phyloP scores from a whole-genome alignment of 2,113 vertebrate species.

The Crotophaga sulcirostris region DNA sequence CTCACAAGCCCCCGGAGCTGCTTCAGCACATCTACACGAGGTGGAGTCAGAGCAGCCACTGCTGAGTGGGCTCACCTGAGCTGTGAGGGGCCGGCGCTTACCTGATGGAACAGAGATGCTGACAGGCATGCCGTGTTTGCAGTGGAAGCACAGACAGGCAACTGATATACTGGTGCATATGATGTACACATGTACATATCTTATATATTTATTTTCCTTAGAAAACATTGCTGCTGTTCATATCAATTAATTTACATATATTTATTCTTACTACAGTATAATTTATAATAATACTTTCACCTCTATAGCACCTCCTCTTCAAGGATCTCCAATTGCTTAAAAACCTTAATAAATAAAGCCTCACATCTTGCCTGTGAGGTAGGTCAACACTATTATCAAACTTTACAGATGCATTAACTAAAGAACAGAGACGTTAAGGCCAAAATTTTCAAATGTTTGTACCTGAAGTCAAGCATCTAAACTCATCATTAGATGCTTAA shows the following conservation, averaged over 20 bases:
- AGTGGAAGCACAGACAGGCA: neutral
- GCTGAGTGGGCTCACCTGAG: neutral
- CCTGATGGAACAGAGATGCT: neutral
- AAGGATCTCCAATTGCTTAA: conserved; percentile 56
- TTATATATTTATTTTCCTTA: conserved; percentile 62
- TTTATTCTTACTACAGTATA: conserved; percentile 44
- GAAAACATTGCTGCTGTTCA: conserved; percentile 52
- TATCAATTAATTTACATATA: conserved; percentile 53
- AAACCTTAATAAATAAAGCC: conserved; percentile 58
- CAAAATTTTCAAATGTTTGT: conserved; percentile 48
- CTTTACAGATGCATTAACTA: conserved; percentile 52
- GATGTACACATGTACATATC: conserved; percentile 48
- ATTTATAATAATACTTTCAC: conserved; percentile 44
- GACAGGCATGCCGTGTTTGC: neutral
- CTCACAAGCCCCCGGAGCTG: rapidly evolving
- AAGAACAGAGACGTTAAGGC: conserved; percentile 64
- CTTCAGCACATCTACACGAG: rapidly evolving
- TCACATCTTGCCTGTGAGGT: conserved; percentile 63
- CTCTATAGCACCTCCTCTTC: conserved; percentile 59
- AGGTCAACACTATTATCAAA: conserved; percentile 55
- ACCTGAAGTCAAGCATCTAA: conserved; percentile 65
- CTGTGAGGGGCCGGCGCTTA: neutral
- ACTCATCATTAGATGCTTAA: conserved; percentile 54
- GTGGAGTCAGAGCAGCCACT: rapidly evolving
- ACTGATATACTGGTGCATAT: neutral